Base-by-base conservation (phyloP, 2,113 vertebrate species). In the Mobula hypostoma region DNA sequence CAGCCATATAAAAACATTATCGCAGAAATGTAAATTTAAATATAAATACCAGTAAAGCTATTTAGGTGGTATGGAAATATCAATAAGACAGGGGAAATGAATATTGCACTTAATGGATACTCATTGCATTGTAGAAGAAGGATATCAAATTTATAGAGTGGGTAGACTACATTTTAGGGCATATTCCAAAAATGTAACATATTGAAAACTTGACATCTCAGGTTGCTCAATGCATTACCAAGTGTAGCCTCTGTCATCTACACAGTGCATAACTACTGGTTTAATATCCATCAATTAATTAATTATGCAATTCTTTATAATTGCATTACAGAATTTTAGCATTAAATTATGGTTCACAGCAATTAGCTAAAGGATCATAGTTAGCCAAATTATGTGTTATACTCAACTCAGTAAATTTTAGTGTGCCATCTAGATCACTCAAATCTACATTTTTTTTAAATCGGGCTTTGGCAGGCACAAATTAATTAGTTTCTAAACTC, bases 271-370 rank as follows among this genome's bases (percentile, higher is more conserved):
- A 56, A 40, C 70, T 7, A 74, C 2, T 40, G 27, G 27, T 17
- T n/a, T 88, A 36, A 93, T 74, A 74, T 72, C 36, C 36, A 24
- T 32, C 36, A 93, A 21, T 70, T 74, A 72, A 74, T 93, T 93
- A 93, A 48, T 93, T 36, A 72, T 48, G 68, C 27, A 76, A 93
- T 93, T 56, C 56, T 76, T 93, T 74, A 56, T 74, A 93, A 48
- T 93, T 93, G 36, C 56, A 93, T 93, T 32, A 70, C 19, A 74
- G 40, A 17, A 27, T 56, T 93, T 93, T 76, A 48, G 72, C 91
- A 90, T 93, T 56, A 56, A 27, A 93, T 74, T 21, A 93, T 93
- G 70, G 91, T 93, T 56, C 36, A 27, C 9, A 56, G 24, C 21
- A 66, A 88, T 88, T 88, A 88, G 15, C 66, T 72, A 40, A 93